Base-by-base conservation (phyloP, 2,113 vertebrate genomes). In the Phaethornis superciliosus region DNA sequence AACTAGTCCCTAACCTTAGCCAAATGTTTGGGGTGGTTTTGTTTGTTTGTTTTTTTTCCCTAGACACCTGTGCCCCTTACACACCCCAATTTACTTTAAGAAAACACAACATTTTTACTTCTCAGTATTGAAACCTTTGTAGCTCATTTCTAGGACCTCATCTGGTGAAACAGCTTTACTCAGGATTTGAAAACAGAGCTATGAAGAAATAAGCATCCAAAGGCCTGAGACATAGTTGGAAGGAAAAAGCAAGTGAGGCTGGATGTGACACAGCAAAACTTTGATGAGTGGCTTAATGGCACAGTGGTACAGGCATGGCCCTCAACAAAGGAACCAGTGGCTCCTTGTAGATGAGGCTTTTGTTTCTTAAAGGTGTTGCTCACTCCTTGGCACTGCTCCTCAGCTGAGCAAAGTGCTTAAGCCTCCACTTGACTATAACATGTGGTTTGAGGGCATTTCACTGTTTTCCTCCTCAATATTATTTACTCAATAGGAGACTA, bases 181-280 rank as follows among this genome's bases (percentile, higher is more conserved):
- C 90, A 82, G 58, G 75, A 74, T 94, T 85, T 93, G 71, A 88
- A 96, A 96, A 67, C 35, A 56, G 70, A 96, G 62, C 75, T 80
- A 52, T 7, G 9, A 71, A 84, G 94, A 91, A 89, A 85, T 90
- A 92, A 81, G 30, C 24, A 37, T 85, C n/a, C 55, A 62, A 51
- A 83, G 71, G 76, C 68, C 79, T 80, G 85, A 76, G 78, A 76
- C 37, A 20, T 64, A 77, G 47, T 2, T 94, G 74, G 77, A 88
- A 79, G n/a, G n/a, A 71, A 58, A 84, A 82, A 35, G 27, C 6
- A 12, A 80, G 55, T 6, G 19, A 51, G 27, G 52, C 58, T 93
- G 80, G 56, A 81, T 60, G 52, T 51, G 59, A 65, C 64, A 90
- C 55, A 1, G 1, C 46, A 83, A 81, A 93, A 60, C 75, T 88